phyloP scores from a whole-genome alignment of 2,797 vertebrate species.

The Lates japonicus region DNA sequence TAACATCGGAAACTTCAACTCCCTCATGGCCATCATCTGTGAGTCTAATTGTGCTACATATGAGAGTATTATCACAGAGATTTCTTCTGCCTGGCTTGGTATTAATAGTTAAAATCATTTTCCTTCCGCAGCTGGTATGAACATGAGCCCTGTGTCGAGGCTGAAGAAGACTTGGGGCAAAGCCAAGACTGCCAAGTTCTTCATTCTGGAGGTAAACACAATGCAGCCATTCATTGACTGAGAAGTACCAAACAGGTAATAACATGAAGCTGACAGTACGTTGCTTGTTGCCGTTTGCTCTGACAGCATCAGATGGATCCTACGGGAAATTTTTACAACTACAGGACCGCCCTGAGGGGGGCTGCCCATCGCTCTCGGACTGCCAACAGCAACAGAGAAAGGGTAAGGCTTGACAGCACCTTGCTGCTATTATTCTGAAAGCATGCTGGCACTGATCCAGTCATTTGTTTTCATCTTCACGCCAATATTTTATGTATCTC shows the following conservation, averaged over 20 bases:
- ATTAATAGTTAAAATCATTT: slow-evolving; percentile 8
- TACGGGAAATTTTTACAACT: slow-evolving; percentile 97
- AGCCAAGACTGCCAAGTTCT: slow-evolving; percentile 97
- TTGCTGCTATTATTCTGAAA: not conserved
- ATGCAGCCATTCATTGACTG: not conserved
- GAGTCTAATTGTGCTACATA: slow-evolving; percentile 76
- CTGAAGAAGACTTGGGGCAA: slow-evolving; percentile 98
- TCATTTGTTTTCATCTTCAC: not conserved
- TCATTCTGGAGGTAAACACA: slow-evolving; percentile 93
- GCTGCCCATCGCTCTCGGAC: slow-evolving; percentile 94
- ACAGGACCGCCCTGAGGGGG: slow-evolving; percentile 92
- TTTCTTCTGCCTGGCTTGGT: not conserved
- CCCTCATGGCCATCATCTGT: slow-evolving; percentile 98
- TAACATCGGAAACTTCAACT: slow-evolving; percentile 98
- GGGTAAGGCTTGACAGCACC: slow-evolving; percentile 79
- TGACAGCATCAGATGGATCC: slow-evolving; percentile 97
- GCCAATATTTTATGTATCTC: not conserved
- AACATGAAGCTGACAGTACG: slow-evolving; percentile 35
- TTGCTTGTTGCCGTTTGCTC: slow-evolving; percentile 38
- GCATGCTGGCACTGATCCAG: not conserved
- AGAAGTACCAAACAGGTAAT: not conserved
- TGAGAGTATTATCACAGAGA: not conserved
- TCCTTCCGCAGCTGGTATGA: slow-evolving; percentile 91
- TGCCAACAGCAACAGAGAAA: slow-evolving; percentile 94
- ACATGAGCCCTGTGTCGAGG: slow-evolving; percentile 96